phyloP scores from a whole-genome alignment of 1,140 invertebrate species.

The Calycopis cecrops region DNA sequence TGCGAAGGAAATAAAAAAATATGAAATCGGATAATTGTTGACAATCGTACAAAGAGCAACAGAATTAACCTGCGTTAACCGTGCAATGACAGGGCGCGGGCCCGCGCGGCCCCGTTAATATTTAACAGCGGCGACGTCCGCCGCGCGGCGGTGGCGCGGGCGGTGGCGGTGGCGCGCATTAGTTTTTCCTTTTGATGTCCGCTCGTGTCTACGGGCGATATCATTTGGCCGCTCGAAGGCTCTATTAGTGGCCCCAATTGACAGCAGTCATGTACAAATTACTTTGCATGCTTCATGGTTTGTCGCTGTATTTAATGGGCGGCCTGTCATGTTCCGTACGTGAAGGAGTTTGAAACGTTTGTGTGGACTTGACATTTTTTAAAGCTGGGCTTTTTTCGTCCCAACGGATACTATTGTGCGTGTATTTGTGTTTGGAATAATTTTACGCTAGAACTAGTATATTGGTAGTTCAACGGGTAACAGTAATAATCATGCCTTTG shows the following conservation, averaged over 20 bases:
- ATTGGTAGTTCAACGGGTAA: no score
- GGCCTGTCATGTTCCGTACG: no score
- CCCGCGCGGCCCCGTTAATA: conserved; percentile 49
- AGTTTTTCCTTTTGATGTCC: conserved; percentile 69
- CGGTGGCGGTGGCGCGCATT: conserved; percentile 42
- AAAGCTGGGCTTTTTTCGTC: no score
- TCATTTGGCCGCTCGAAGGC: conserved; percentile 41
- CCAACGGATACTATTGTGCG: no score
- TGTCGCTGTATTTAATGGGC: not conserved
- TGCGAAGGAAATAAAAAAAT: conserved; percentile 26
- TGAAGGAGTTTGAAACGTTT: no score
- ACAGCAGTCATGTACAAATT: conserved; percentile 6
- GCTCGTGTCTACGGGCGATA: conserved; percentile 49
- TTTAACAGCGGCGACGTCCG: conserved; percentile 56
- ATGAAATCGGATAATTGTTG: conserved; percentile 49
- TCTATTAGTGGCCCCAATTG: conserved; percentile 24
- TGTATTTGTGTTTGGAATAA: no score
- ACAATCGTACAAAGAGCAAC: conserved; percentile 46
- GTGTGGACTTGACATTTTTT: no score
- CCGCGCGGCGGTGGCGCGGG: conserved; percentile 35
- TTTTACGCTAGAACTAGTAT: no score
- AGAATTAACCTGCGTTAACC: conserved; percentile 57
- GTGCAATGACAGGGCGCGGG: conserved; percentile 51
- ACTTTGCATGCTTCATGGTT: not conserved
- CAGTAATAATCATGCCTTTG: no score